These are phyloP conservation scores for Origma solitaria DNA, from an alignment of 2,113 vertebrate genomes.

Conservation along the genomic window DNA sequence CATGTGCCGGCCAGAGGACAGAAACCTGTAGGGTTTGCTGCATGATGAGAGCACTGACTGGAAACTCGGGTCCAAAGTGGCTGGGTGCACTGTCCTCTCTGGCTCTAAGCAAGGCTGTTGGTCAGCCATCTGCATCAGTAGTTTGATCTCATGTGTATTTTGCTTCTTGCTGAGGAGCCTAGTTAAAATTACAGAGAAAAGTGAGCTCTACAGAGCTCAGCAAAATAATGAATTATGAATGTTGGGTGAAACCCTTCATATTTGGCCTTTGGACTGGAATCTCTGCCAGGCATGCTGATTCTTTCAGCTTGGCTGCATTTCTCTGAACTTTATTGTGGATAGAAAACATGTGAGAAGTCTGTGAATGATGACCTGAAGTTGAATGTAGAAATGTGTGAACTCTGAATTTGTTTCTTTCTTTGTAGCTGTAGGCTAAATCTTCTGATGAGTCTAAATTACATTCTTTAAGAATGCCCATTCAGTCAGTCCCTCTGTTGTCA, in stretches of 20 bases:
- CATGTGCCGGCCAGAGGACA: accelerated
- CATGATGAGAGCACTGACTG: accelerated
- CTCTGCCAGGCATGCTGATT: background rate
- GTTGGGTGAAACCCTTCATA: background rate
- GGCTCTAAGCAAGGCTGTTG: background rate
- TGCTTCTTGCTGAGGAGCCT: background rate
- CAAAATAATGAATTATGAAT: background rate
- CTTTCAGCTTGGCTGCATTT: background rate
- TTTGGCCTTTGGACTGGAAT: background rate
- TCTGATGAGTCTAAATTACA: background rate
- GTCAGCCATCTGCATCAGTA: background rate
- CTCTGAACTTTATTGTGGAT: background rate
- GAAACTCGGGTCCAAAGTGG: accelerated
- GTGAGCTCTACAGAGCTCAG: background rate
- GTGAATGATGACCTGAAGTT: background rate
- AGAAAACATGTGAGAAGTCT: background rate
- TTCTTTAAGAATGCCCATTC: constrained; percentile 17
- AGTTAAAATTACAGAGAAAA: background rate
- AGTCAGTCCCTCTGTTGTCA: background rate
- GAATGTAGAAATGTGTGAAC: background rate
- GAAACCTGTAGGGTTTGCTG: background rate
- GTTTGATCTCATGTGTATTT: background rate
- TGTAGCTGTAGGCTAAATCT: constrained; percentile 1
- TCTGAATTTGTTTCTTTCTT: background rate
- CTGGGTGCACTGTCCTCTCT: accelerated